Percentiles rank a stretch among this genome's conserved stretches.
These are phyloP conservation scores for Acholoe squamosa DNA, from an alignment of 2,888 invertebrate genomes.

Conservation along the genomic window DNA sequence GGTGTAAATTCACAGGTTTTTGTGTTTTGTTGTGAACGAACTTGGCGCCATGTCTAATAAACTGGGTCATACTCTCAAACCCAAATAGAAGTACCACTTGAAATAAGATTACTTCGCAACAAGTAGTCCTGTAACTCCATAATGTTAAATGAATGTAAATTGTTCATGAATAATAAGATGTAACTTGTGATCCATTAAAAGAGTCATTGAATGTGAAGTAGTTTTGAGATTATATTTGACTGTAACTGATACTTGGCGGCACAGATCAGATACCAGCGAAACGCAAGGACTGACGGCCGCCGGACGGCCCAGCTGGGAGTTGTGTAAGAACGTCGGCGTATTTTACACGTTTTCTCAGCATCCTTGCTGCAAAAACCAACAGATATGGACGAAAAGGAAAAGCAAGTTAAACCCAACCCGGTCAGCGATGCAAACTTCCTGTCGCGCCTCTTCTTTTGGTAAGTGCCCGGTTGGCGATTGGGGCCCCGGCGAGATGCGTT, in stretches of 20 bases:
- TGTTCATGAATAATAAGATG: too few species aligned
- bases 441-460: constrained; percentile 78
- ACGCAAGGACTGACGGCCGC: neutral
- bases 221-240: too few species aligned
- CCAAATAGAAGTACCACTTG: too few species aligned
- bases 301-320: constrained; percentile 28
- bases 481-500: too few species aligned
- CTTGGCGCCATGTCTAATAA: neutral
- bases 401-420: constrained; percentile 76
- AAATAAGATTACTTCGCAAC: too few species aligned
- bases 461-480: constrained; percentile 68
- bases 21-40: neutral
- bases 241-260: too few species aligned
- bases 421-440: constrained; percentile 72
- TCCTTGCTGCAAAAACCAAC: neutral
- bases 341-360: neutral
- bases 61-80: constrained; percentile 2
- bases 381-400: constrained; percentile 74
- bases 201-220: too few species aligned
- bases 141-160: too few species aligned
- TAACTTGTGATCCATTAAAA: too few species aligned
- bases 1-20: too few species aligned
- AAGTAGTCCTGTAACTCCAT: too few species aligned
- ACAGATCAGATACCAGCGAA: neutral
- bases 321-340: neutral